These are phyloP conservation scores for Nasonia oneida DNA, from an alignment of 2,888 invertebrate genomes.

Conservation along the genomic window DNA sequence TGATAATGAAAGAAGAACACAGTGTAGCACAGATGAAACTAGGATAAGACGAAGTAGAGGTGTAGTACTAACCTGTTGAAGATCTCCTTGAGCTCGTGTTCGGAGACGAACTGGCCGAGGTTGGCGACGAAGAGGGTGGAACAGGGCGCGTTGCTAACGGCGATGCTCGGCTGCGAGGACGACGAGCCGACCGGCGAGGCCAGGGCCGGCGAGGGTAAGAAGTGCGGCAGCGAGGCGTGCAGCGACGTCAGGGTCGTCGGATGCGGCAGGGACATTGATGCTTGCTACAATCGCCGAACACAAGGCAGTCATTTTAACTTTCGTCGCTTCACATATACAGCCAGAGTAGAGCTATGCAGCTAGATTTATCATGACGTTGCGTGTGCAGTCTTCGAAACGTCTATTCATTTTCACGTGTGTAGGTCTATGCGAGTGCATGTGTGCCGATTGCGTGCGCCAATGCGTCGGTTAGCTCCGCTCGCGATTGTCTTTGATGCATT, in stretches of 20 bases:
- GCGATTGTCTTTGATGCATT: not conserved
- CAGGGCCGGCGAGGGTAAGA: slow-evolving; percentile 95
- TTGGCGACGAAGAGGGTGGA: slow-evolving; percentile 99
- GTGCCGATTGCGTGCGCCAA: not conserved
- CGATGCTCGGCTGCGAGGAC: slow-evolving; percentile 85
- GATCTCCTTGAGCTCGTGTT: slow-evolving; percentile 98
- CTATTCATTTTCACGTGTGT: not conserved
- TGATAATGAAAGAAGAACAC: not conserved
- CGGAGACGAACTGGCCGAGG: slow-evolving; percentile 97
- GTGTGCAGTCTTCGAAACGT: not conserved
- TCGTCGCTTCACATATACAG: too few species aligned
- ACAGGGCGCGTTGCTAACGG: slow-evolving; percentile 91
- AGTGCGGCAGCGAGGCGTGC: slow-evolving; percentile 89
- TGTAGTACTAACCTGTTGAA: slow-evolving; percentile 91
- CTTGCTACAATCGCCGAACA: slow-evolving; percentile 76
- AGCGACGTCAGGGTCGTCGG: slow-evolving; percentile 86
- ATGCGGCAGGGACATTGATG: slow-evolving; percentile 83
- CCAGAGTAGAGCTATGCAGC: too few species aligned
- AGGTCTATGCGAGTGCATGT: not conserved
- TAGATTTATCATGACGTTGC: not conserved
- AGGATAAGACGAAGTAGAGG: not conserved
- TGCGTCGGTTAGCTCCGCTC: not conserved
- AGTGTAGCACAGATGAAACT: not conserved
- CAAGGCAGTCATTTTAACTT: not conserved
- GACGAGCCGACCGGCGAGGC: slow-evolving; percentile 93